A percentile compares a stretch with the other conserved stretches of the same genome.
Conservation (phyloP, 2,888 invertebrate species). For the Cephus runcator region DNA sequence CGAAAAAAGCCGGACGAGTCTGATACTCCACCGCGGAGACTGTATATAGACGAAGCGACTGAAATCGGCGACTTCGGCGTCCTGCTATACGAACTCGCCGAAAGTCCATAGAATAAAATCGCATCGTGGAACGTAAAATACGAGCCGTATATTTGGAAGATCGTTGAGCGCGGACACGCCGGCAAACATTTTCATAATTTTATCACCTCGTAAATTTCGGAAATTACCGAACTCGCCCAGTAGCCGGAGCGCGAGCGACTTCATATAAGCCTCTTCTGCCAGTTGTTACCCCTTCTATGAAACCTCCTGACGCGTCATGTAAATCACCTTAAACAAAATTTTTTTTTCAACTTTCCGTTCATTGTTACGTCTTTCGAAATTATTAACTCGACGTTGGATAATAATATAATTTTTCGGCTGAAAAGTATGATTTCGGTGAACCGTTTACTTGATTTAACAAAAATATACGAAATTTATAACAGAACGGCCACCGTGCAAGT, state of each 20-base stretch:
- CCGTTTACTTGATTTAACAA: background rate
- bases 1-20: background rate
- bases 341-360: background rate
- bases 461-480: background rate
- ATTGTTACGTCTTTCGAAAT: background rate
- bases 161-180: conserved; percentile 14
- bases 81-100: background rate
- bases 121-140: conserved; percentile 13
- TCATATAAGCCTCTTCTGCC: conserved; percentile 1
- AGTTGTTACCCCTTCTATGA: background rate
- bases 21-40: background rate
- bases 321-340: background rate
- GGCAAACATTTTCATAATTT: conserved; percentile 22
- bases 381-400: background rate
- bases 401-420: background rate
- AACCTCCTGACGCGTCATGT: background rate
- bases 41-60: background rate
- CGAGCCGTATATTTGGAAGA: conserved; percentile 14
- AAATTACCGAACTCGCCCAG: conserved; percentile 20
- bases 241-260: background rate
- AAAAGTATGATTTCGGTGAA: background rate
- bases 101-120: background rate
- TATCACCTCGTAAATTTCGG: conserved; percentile 15
- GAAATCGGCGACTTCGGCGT: background rate
- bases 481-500: background rate